phyloP scores from a whole-genome alignment of 2,888 invertebrate genomes.

The Caenorhabditis uteleia region DNA sequence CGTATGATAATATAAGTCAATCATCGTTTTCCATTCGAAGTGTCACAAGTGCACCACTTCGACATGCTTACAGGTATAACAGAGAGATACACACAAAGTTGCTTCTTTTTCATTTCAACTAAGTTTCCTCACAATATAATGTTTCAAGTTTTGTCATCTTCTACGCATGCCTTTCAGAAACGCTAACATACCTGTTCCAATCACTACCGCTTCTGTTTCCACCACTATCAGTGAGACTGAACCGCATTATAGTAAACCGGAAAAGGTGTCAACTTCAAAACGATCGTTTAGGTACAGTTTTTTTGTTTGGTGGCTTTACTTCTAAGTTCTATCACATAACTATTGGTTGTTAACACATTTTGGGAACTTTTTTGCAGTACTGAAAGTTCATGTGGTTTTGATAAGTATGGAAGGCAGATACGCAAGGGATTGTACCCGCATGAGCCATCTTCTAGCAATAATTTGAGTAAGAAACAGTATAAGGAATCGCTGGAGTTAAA shows the following conservation, averaged over 20 bases:
- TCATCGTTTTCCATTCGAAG: slow-evolving; percentile 62
- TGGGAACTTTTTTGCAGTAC: slow-evolving; percentile 28
- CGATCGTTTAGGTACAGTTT: slow-evolving; percentile 38
- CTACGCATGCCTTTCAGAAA: slow-evolving; percentile 24
- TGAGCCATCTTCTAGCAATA: slow-evolving; percentile 63
- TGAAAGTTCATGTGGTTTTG: slow-evolving; percentile 46
- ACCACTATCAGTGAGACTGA: slow-evolving; percentile 32
- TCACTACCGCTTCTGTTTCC: slow-evolving; percentile 36
- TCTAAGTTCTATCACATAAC: too few species aligned
- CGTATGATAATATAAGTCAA: slow-evolving; percentile 61
- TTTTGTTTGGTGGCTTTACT: slow-evolving; percentile 7
- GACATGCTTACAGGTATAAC: slow-evolving; percentile 36
- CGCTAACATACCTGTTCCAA: slow-evolving; percentile 31
- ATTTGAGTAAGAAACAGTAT: slow-evolving; percentile 48
- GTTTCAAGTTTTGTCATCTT: slow-evolving; percentile 3
- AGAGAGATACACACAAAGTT: too few species aligned
- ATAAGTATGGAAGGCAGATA: slow-evolving; percentile 43
- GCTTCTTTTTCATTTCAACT: slow-evolving; percentile 6
- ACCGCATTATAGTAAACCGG: slow-evolving; percentile 38
- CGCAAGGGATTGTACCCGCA: slow-evolving; percentile 54
- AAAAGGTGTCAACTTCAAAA: slow-evolving; percentile 28
- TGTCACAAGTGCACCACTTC: slow-evolving; percentile 45
- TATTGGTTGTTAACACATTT: too few species aligned
- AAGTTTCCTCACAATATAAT: not conserved
- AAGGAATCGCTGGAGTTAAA: not conserved